Evolutionary conservation across 2,797 vertebrate genomes (phyloP), one percentile per base, ranked within the genome.

Genomic region (Gymnodraco acuticeps): DNA sequence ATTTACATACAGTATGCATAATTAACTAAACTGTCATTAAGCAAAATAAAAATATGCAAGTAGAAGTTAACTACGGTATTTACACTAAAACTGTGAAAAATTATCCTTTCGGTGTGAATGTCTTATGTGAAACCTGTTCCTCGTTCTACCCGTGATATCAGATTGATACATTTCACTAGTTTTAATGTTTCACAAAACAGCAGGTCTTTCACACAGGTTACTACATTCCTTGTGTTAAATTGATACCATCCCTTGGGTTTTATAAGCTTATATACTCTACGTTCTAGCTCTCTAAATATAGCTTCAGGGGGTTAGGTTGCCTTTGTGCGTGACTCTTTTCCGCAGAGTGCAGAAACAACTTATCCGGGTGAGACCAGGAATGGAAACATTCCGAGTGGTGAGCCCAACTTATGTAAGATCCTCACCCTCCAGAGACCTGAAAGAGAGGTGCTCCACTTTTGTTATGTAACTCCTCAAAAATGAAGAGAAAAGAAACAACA

Each of bases 321-420:
- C 65, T 85, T 82, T 88, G 79, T 86, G 72, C 64, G 64, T 73
- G 76, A 89, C 78, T 82, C 84, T 84, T 93, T 91, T 89, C 83
- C 78, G 81, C 69, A 3, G 77, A 86, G 77, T 81, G 42, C 62
- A 83, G 81, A 87, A 85, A 91, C 81, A 88, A 87, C 88, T 90
- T 65, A 88, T 91, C 87, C 85, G 82, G 88, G 78, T 62, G 70
- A 90, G 80, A 84, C 74, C 73, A 68, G 77, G 78, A 87, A 92
- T 92, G 92, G 92, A 93, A 94, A 91, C 87, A 90, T 88, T 89
- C 82, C 54, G 12, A 72, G 65, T 80, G 76, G 55, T 83, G 45
- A 81, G 61, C 81, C 77, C 71, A 72, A 68, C 84, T 94, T 94
- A 93, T 91, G 88, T 91, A 92, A 93, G 77, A 83, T 78, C 70